Base-by-base conservation (phyloP, 2,113 vertebrate genomes). In the Gymnocephalus cernua region DNA sequence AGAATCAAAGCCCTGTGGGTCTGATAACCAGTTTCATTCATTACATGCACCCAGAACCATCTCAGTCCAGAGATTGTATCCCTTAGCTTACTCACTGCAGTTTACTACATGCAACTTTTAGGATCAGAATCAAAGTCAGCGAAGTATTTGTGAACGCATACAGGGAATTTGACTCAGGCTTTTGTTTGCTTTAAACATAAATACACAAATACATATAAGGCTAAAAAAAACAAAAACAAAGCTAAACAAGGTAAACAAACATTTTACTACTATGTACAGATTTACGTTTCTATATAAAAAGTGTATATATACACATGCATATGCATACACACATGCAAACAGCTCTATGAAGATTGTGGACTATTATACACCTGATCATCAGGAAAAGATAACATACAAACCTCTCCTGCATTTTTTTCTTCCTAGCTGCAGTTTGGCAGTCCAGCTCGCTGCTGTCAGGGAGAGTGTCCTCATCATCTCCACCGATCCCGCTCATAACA, bases 381-480 rank as follows among this genome's bases (percentile, higher is more conserved):
- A 6, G 25, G 25, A 32, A 19, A 2, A 19, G 9, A 65, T 2
- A 18, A 11, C 14, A 48, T 8, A 63, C 57, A 29, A 19, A 65
- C 12, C 23, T 70, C 1, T 16, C 19, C 21, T 66, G 2, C 64
- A 5, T 74, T 4, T 0, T 65, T 32, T 6, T 32, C 29, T 32
- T 64, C 77, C 3, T 47, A 99, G 98, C 85, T 99, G 98, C 89
- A 99, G 98, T 88, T 90, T 99, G 92, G 97, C 97, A 4, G 97
- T 99, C 65, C 98, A 99, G 94, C 93, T 99, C 1, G 96, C 97
- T 21, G 95, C 96, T 2, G 97, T 98, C n/a, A 93, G 98, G 6
- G 98, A 99, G 89, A 99, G 97, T 1, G 98, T 99, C 69, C 96
- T 99, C n/a, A 98, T 99, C 94, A 99, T 99, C 79, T 99, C 98